Evolutionary conservation across 2,113 vertebrate genomes (phyloP).

Genomic region (Dasyornis broadbenti): DNA sequence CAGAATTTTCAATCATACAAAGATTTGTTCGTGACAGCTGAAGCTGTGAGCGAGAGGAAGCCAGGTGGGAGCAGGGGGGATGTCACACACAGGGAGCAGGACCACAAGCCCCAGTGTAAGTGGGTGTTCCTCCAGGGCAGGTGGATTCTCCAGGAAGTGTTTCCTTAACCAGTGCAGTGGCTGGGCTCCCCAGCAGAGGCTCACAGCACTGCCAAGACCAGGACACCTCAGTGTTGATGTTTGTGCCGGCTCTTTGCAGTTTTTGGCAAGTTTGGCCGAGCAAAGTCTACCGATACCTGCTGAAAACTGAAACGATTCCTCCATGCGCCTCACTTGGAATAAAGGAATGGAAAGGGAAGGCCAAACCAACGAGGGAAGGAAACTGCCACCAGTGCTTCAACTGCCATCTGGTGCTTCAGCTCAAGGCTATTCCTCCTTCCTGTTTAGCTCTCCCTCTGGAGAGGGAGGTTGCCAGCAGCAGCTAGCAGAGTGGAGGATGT

Average conservation of each 20-base stretch:
- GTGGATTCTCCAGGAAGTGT: background rate
- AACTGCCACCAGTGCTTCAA: background rate
- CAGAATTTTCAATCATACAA: background rate
- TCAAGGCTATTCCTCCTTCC: background rate
- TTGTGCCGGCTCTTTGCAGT: background rate
- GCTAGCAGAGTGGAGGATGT: background rate
- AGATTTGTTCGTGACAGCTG: background rate
- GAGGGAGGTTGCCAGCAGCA: background rate
- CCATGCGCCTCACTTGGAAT: rapidly evolving
- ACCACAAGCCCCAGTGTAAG: rapidly evolving
- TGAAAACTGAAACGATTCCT: background rate
- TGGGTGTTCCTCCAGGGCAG: rapidly evolving
- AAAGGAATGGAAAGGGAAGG: background rate
- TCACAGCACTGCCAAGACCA: background rate
- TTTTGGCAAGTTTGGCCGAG: background rate
- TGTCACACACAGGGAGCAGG: background rate
- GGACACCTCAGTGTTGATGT: background rate
- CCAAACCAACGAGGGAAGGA: background rate
- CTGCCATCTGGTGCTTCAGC: rapidly evolving
- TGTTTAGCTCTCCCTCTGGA: background rate
- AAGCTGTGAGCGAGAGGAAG: rapidly evolving
- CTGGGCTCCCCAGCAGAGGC: background rate
- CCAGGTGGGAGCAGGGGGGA: rapidly evolving
- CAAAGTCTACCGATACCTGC: rapidly evolving
- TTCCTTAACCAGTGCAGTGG: rapidly evolving